Evolutionary conservation across 2,888 invertebrate genomes (phyloP), one percentile per base, ranked within the genome.

Genomic region (Leucophenga maculata): DNA sequence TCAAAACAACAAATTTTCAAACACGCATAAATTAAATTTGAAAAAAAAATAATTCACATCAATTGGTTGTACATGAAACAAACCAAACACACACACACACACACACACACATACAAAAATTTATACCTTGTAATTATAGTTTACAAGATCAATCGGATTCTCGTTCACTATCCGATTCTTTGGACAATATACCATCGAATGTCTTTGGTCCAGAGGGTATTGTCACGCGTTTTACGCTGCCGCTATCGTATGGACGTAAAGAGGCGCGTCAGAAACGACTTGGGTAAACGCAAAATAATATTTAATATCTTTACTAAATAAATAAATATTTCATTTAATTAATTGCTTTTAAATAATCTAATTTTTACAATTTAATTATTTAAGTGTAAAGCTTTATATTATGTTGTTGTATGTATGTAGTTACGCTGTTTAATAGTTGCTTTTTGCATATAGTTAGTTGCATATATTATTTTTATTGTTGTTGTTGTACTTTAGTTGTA

Each of bases 191-290:
- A 84, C 89, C 89, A 77, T 89, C 88, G 75, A 88, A 89, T 86
- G 89, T 89, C 89, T 90, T 91, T 90, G 91, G 91, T 89, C 89
- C 91, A 89, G 91, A 91, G 90, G 89, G 89, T 78, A 87, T 89
- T 79, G 91, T 91, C 83, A 92, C 92, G 79, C 91, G 92, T 90
- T 92, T 93, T 90, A 93, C 92, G 86, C 90, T 93, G 90, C 93
- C 93, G 85, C 90, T 94, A 90, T 93, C 93, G 90, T 93, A 93
- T 90, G 93, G 93, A 90, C 92, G 94, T 89, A 93, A 93, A 90
- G 92, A 92, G 90, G 91, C 91, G 83, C 93, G 93, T 87, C 94
- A 94, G 90, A 94, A 94, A 90, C 92, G 94, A 90, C 93, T 93
- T 91, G 94, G 94, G 94, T 94, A 92, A 91, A 90, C 88, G 80